Evolutionary conservation across 2,797 vertebrate species (phyloP), one percentile per base, ranked within the genome.

Genomic region (Ctenochaetus hawaiiensis): DNA sequence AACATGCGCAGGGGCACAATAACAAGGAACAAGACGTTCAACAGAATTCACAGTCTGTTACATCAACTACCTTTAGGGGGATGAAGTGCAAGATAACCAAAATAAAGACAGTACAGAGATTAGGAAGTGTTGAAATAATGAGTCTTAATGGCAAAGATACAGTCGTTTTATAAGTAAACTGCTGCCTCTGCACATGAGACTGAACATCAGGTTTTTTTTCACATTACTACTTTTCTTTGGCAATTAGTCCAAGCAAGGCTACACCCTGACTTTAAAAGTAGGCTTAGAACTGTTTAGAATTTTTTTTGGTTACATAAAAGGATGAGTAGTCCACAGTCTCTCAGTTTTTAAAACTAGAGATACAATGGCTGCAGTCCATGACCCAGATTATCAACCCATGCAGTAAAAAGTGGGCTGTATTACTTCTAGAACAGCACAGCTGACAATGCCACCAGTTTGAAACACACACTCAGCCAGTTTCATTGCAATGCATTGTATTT

Each of bases 351-450:
- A 20, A 77, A 16, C 30, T 0, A 14, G 20, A 58, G 57, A 79
- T 58, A 37, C 48, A 30, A 53, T 9, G 20, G 71, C 66, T 67
- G 12, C 14, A 44, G 41, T 16, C 52, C 54, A 61, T 83, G 85
- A 82, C 85, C 74, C 62, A 82, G 77, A 83, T 87, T 77, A 70
- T 73, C 60, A 78, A 69, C 69, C 75, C 73, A 47, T 78, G 78
- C 43, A 75, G 70, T 41, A 63, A 71, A 62, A 67, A 90, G 60
- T 67, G 75, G 83, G 82, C 37, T 77, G 72, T 44, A 72, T 80
- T 81, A 72, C 72, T 85, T 84, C 37, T 17, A 68, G 54, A 81
- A 85, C 12, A 80, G 71, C 20, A 58, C 53, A 64, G 65, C 2
- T 48, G 67, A 23, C 70, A 77, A 68, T 37, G 59, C 44, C 43